phyloP scores from a whole-genome alignment of 2,113 vertebrate species.

The Dissostichus mawsoni region DNA sequence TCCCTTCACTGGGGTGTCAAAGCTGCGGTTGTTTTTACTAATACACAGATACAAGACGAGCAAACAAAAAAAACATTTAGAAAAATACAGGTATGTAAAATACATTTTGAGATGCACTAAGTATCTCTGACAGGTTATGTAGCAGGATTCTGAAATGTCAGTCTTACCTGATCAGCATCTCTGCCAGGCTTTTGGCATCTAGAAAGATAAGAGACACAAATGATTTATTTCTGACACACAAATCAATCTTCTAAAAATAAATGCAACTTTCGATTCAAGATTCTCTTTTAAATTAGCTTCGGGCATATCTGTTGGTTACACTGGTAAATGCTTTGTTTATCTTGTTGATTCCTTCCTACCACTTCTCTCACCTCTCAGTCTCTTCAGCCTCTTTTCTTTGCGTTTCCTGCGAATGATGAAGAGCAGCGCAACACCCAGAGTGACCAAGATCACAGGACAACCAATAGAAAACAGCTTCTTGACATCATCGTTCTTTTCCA shows the following conservation, averaged over 20 bases:
- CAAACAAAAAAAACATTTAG: constrained; percentile 40
- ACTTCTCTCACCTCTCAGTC: constrained; percentile 90
- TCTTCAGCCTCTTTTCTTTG: constrained; percentile 96
- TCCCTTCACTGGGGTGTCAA: constrained; percentile 98
- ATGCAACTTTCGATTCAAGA: constrained; percentile 9
- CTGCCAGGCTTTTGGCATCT: constrained; percentile 98
- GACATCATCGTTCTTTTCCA: constrained; percentile 93
- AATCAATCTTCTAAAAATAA: constrained; percentile 26
- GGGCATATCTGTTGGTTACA: background rate
- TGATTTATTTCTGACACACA: constrained; percentile 9
- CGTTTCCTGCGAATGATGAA: constrained; percentile 97
- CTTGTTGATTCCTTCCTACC: background rate
- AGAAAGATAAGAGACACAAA: constrained; percentile 36
- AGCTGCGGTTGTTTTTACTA: constrained; percentile 99
- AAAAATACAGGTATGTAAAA: constrained; percentile 11
- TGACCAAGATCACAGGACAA: constrained; percentile 95
- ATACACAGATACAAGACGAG: constrained; percentile 67
- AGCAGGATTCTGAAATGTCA: background rate
- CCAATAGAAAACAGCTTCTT: constrained; percentile 98
- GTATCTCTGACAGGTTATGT: constrained; percentile 11
- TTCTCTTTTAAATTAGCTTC: constrained; percentile 23
- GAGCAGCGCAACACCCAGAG: constrained; percentile 92
- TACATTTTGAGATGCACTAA: background rate
- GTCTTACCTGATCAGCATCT: constrained; percentile 97
- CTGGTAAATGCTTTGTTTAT: constrained; percentile 1